Evolutionary conservation across 2,797 vertebrate species (phyloP).

Genomic region (Pipistrellus pipistrellus): DNA sequence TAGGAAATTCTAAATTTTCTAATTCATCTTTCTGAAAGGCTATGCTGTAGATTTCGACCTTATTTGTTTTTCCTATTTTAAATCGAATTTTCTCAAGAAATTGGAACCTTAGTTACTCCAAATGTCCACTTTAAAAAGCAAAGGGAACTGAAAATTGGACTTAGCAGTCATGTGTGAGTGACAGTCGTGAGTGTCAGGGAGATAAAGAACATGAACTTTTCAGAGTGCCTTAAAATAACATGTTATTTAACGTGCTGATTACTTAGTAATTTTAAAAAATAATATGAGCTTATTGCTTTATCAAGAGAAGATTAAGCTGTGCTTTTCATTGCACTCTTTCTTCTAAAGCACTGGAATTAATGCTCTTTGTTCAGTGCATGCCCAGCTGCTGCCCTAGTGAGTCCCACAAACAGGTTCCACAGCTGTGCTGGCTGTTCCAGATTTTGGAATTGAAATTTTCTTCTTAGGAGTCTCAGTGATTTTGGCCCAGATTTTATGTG

Average conservation of each 20-base stretch:
- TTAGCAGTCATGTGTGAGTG: slow-evolving; percentile 59
- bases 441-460: not conserved
- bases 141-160: not conserved
- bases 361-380: slow-evolving; percentile 40
- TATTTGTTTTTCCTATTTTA: slow-evolving; percentile 28
- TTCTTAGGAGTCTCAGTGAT: slow-evolving; percentile 4
- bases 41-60: not conserved
- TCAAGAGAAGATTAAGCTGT: not conserved
- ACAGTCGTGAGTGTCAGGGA: slow-evolving; percentile 54
- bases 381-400: slow-evolving; percentile 61
- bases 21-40: slow-evolving; percentile 16
- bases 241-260: slow-evolving; percentile 63
- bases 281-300: slow-evolving; percentile 51
- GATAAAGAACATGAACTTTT: slow-evolving; percentile 60
- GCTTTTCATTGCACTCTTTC: slow-evolving; percentile 26
- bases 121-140: not conserved
- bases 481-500: not conserved
- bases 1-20: not conserved
- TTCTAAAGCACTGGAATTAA: slow-evolving; percentile 61
- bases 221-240: slow-evolving; percentile 72
- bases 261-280: not conserved
- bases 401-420: not conserved
- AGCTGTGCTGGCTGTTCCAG: slow-evolving; percentile 56
- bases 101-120: not conserved
- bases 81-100: slow-evolving; percentile 49